Evolutionary conservation across 1,140 invertebrate species (phyloP).

Genomic region (Temnothorax curvispinosus): DNA sequence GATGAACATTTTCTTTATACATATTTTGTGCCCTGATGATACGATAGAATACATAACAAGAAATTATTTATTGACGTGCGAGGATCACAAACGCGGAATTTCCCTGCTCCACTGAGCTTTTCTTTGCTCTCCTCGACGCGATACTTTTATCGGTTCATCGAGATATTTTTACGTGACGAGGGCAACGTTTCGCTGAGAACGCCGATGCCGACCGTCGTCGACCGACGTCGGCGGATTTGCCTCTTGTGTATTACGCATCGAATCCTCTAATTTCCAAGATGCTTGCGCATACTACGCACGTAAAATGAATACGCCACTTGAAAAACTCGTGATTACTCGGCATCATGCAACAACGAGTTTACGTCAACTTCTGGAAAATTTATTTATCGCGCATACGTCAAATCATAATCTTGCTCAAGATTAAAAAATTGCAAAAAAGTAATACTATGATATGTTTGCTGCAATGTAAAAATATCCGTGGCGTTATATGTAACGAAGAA

Average conservation of each 20-base stretch:
- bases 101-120: slow-evolving; percentile 25
- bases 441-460: neutral
- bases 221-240: slow-evolving; percentile 10
- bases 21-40: neutral
- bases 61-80: neutral
- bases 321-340: neutral
- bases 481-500: neutral
- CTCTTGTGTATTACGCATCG: slow-evolving; percentile 27
- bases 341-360: neutral
- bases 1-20: neutral
- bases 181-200: slow-evolving; percentile 81
- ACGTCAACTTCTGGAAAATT: neutral
- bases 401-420: neutral
- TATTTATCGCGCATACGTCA: neutral
- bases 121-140: slow-evolving; percentile 28
- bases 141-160: slow-evolving; percentile 76
- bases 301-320: neutral
- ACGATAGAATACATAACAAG: too few relatives aligned
- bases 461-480: neutral
- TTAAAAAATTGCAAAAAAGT: neutral
- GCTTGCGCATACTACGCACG: neutral
- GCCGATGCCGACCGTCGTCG: slow-evolving; percentile 65
- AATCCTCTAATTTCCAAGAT: slow-evolving; percentile 17
- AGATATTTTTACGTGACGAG: slow-evolving; percentile 83
- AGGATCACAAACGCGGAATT: slow-evolving; percentile 42